Conservation (phyloP, 2,113 vertebrate genomes). For the Stigmatopora argus region DNA sequence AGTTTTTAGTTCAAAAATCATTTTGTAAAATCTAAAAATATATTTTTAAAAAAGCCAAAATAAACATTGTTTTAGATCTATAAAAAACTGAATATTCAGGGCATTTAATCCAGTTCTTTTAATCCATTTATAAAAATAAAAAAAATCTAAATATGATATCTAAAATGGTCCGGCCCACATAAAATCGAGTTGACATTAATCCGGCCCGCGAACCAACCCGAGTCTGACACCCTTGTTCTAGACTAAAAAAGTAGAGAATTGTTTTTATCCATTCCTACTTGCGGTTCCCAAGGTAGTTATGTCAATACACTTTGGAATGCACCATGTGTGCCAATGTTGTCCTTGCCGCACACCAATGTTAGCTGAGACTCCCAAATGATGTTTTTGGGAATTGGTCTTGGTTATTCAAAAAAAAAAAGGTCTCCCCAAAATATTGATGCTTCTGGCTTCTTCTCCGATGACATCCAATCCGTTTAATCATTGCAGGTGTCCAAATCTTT, state of each 20-base stretch:
- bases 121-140: too few relatives aligned
- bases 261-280: neutral
- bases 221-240: too few relatives aligned
- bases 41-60: too few relatives aligned
- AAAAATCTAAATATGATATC: too few relatives aligned
- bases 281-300: neutral
- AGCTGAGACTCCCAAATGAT: neutral
- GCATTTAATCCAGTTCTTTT: too few relatives aligned
- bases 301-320: neutral
- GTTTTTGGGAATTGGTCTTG: neutral
- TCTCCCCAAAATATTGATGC: neutral
- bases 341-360: neutral
- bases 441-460: neutral
- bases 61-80: too few relatives aligned
- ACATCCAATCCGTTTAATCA: slow-evolving; percentile 5
- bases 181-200: too few relatives aligned
- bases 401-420: neutral
- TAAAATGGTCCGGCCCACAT: too few relatives aligned
- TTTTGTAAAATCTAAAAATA: too few relatives aligned
- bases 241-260: neutral
- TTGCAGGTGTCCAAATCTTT: neutral
- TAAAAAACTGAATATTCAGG: too few relatives aligned
- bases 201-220: too few relatives aligned
- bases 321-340: neutral
- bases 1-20: too few relatives aligned